A percentile compares a stretch with the other conserved stretches of the same genome.
Conservation (phyloP, 2,113 vertebrate species). For the Actenoides lindsayi region DNA sequence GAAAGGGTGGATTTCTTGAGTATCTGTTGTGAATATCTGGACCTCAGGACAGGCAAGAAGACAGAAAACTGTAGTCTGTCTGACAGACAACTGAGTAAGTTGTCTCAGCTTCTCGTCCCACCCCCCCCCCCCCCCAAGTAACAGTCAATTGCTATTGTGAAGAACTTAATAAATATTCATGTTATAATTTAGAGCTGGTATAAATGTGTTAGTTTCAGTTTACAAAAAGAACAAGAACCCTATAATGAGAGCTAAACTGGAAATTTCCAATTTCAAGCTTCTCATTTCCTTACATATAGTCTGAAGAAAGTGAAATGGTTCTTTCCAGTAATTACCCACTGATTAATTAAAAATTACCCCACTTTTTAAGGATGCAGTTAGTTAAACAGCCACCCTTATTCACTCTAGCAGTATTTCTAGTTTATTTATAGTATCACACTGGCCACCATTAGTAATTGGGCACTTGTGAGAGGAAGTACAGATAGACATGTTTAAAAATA, state of each 20-base stretch:
- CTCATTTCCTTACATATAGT: not conserved
- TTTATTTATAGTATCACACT: not conserved
- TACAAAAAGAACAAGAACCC: not conserved
- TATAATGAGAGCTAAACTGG: not conserved
- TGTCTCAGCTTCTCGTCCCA: not conserved
- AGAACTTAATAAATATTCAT: not conserved
- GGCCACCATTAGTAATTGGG: not conserved
- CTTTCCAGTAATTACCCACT: not conserved
- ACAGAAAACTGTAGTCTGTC: not conserved
- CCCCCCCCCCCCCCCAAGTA: not conserved
- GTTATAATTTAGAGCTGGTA: not conserved
- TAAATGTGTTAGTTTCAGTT: not conserved
- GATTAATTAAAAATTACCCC: not conserved
- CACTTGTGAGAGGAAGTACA: not conserved
- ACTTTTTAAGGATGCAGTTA: not conserved
- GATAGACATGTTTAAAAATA: not conserved
- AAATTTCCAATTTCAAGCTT: not conserved
- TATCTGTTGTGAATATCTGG: not conserved
- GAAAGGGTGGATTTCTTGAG: not conserved
- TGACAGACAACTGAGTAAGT: not conserved
- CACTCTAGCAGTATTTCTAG: not conserved
- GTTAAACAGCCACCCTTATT: not conserved
- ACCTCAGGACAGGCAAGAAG: not conserved
- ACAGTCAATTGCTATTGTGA: not conserved
- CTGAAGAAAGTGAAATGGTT: not conserved